Percentiles rank a stretch among this genome's conserved stretches.
These are phyloP conservation scores for Aphaenogaster floridana DNA, from an alignment of 1,140 invertebrate genomes.

Conservation along the genomic window DNA sequence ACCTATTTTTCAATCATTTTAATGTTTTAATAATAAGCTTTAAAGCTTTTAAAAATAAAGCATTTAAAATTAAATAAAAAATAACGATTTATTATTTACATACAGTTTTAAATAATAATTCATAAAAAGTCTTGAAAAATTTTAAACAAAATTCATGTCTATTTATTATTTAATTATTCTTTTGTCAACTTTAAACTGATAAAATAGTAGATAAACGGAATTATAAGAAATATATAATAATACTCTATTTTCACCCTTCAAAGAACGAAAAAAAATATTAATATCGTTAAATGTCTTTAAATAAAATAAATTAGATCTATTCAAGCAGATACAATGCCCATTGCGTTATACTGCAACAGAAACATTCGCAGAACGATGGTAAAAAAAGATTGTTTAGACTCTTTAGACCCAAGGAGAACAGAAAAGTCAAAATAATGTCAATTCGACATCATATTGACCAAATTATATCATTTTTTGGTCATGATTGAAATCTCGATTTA, in stretches of 20 bases:
- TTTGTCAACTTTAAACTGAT: neutral
- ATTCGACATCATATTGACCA: no score
- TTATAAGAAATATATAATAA: neutral
- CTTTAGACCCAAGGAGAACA: no score
- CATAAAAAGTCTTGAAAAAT: neutral
- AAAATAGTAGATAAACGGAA: neutral
- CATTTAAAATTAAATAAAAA: neutral
- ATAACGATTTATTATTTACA: neutral
- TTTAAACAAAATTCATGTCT: neutral
- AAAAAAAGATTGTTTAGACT: conserved; percentile 47
- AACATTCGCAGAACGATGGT: neutral
- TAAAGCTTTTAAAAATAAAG: neutral
- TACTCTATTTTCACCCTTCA: neutral
- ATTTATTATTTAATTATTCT: neutral
- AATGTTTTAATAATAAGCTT: no score
- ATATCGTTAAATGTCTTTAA: neutral
- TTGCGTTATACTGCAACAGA: conserved; percentile 2
- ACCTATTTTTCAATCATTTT: no score
- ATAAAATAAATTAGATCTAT: neutral
- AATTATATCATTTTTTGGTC: no score
- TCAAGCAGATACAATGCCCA: neutral
- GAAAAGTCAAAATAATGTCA: no score
- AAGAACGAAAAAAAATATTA: neutral
- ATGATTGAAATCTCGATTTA: no score
- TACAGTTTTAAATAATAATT: neutral